Evolutionary conservation across 2,797 vertebrate species (phyloP), one percentile per base, ranked within the genome.

Genomic region (Petrocephalus sullivani): DNA sequence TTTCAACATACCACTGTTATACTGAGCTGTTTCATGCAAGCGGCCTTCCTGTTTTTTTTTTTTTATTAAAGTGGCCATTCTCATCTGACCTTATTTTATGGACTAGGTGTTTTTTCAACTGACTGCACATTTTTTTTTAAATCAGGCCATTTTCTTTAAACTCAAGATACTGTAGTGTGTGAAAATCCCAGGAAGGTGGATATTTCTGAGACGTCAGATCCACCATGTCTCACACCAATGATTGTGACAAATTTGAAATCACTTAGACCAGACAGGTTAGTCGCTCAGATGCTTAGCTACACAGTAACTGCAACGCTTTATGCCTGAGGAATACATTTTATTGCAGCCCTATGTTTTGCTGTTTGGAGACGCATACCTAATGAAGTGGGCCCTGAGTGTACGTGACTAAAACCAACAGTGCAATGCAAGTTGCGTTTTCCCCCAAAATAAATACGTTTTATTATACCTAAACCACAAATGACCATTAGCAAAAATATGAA

Each of bases 401-500:
- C 33, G 19, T 78, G 71, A 8, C 37, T 37, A 78, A 78, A 46
- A 14, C 37, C 67, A 19, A 75, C 37, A 78, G 93, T 89, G 94
- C 61, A 94, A 93, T 91, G 89, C 88, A 90, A 95, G 94, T 94
- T 95, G 94, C 95, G 94, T 95, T 91, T 49, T 93, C 91, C 93
- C 90, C 92, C 87, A 91, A 94, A 96, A 96, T 96, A 96, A 96
- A 95, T 96, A 96, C 88, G 90, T 91, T 83, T 91, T 92, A 93
- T 92, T 92, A 94, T 92, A 94, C 90, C 88, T 56, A 89, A 92
- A 92, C 91, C 94, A 90, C 87, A 94, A 94, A 92, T 88, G 90
- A 92, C 91, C 91, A 91, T 92, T 19, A 28, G 49, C 21, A 82
- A 83, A 83, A 21, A 54, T 16, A 83, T 28, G 9, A 83, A 83